Conservation (phyloP, 2,797 vertebrate species). For the Melanotaenia nigrans region DNA sequence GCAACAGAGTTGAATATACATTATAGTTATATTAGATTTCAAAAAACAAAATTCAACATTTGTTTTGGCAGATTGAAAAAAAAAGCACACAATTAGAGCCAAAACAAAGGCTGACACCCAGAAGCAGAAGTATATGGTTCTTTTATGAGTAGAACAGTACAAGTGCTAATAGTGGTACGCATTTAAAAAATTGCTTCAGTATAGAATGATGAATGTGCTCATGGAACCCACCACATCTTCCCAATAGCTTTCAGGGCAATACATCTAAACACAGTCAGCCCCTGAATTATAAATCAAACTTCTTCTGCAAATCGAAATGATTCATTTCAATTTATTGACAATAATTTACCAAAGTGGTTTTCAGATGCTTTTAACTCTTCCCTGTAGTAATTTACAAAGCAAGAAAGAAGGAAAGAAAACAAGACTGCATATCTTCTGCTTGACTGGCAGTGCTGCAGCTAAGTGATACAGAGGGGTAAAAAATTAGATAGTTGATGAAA, state of each 20-base stretch:
- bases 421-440: conserved; percentile 69
- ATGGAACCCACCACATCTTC: conserved; percentile 74
- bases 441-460: conserved; percentile 64
- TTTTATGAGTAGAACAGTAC: conserved; percentile 55
- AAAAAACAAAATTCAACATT: background rate
- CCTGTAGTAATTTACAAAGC: conserved; percentile 77
- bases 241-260: conserved; percentile 69
- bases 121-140: conserved; percentile 23
- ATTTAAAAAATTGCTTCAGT: conserved; percentile 71
- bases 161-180: conserved; percentile 60
- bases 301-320: conserved; percentile 74
- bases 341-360: conserved; percentile 84
- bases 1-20: background rate
- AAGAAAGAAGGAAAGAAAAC: conserved; percentile 52
- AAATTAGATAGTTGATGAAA: conserved; percentile 74
- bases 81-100: conserved; percentile 4
- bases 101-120: conserved; percentile 27
- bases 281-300: conserved; percentile 82
- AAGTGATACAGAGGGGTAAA: conserved; percentile 68
- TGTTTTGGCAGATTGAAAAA: conserved; percentile 1
- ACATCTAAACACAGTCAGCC: conserved; percentile 71
- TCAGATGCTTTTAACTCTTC: conserved; percentile 82
- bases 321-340: conserved; percentile 82
- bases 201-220: conserved; percentile 76
- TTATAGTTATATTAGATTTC: background rate